Evolutionary conservation across 2,797 vertebrate species (phyloP), one percentile per base, ranked within the genome.

Genomic region (Labeo calbasu): DNA sequence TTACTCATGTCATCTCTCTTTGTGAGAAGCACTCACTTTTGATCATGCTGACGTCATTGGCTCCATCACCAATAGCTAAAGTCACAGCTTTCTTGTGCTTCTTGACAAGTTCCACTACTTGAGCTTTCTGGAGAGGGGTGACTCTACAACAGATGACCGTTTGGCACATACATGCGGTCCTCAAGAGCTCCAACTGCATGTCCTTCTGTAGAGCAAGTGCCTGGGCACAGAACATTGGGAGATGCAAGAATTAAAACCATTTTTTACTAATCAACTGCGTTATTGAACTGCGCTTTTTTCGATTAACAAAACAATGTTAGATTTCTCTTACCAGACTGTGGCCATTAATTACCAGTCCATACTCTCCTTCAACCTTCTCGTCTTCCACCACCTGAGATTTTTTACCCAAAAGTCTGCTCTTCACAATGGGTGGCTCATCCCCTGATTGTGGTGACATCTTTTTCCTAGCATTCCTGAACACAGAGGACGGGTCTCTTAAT

Each of bases 41-140:
- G 90, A 99, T 99, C 98, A 99, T 99, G 95, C 96, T 96, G 90
- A 99, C 95, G 0, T 99, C 97, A 0, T 99, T 99, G 91, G 97
- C 97, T 0, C 98, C 97, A 0, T 98, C 97, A 15, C 97, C 97
- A 0, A 98, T 98, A 1, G 97, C 97, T 85, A 99, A 92, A 0
- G 97, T 99, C 85, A 99, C 88, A 0, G 94, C 96, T 80, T 95
- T 95, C 92, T 97, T 99, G 93, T 97, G 94, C 84, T 94, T 97
- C 92, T 98, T 99, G 85, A 99, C 96, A 89, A 99, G 93, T 88
- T 97, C 92, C 69, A 99, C 97, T 89, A 99, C 96, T 91, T 98
- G 96, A 80, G 98, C 97, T 87, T 99, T 99, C 91, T 99, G 98
- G 81, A 99, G 94, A 0, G 97, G 97, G 0, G 97, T 99, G 88